phyloP scores from a whole-genome alignment of 1,140 invertebrate species.

The Scaptomyza hsui region DNA sequence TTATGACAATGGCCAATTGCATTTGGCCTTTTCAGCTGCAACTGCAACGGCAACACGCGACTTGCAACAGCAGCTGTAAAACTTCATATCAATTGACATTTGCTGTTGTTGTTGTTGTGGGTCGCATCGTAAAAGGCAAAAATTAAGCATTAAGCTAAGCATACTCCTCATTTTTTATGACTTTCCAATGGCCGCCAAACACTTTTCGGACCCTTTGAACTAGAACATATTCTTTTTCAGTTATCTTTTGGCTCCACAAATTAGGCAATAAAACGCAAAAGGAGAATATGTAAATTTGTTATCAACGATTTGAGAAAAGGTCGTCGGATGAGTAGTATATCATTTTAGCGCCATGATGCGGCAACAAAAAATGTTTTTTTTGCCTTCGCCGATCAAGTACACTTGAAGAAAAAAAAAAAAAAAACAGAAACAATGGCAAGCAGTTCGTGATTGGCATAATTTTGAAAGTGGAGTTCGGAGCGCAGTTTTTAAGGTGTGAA shows the following conservation, averaged over 20 bases:
- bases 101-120: too few species aligned
- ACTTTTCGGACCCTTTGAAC: constrained; percentile 42
- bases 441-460: constrained; percentile 76
- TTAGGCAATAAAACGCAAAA: constrained; percentile 23
- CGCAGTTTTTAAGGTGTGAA: constrained; percentile 65
- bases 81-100: constrained; percentile 81
- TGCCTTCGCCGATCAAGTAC: constrained; percentile 44
- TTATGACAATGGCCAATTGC: constrained; percentile 80
- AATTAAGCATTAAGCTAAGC: constrained; percentile 47
- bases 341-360: constrained; percentile 46
- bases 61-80: constrained; percentile 63
- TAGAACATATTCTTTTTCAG: constrained; percentile 7
- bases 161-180: constrained; percentile 58
- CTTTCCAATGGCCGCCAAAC: constrained; percentile 58
- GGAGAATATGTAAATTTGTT: constrained; percentile 48
- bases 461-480: constrained; percentile 63
- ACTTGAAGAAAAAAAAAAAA: constrained; percentile 39
- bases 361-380: constrained; percentile 17
- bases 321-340: constrained; percentile 16
- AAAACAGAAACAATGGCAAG: constrained; percentile 26
- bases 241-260: constrained; percentile 26
- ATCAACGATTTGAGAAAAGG: constrained; percentile 20
- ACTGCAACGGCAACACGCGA: constrained; percentile 56
- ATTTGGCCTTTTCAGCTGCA: constrained; percentile 56
- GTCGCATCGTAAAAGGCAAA: constrained; percentile 70